Conservation (phyloP, 1,140 invertebrate genomes). For the Protaetia brevitarsis region DNA sequence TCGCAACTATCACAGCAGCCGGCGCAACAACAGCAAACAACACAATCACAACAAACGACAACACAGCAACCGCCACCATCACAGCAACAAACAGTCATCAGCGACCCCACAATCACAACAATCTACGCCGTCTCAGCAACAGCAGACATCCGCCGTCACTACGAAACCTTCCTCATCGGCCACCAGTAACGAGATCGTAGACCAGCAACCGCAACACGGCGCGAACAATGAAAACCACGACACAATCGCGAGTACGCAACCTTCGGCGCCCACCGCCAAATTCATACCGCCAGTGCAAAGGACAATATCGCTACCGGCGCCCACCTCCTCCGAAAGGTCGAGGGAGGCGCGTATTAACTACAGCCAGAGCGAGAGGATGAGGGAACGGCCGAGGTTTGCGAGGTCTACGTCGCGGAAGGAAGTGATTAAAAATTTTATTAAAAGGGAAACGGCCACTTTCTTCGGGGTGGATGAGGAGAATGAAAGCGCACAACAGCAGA, state of each 20-base stretch:
- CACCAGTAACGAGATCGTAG: conserved; percentile 23
- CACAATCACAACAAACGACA: conserved; percentile 21
- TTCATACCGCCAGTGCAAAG: conserved; percentile 36
- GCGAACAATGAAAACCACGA: conserved; percentile 24
- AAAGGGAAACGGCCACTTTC: conserved; percentile 72
- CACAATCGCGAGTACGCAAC: conserved; percentile 19
- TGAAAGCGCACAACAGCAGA: conserved; percentile 63
- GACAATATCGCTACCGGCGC: conserved; percentile 48
- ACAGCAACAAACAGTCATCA: conserved; percentile 20
- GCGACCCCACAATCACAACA: conserved; percentile 21
- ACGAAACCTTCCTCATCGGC: conserved; percentile 32
- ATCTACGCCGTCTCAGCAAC: conserved; percentile 25
- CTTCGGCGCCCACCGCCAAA: conserved; percentile 29
- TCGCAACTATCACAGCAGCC: conserved; percentile 19
- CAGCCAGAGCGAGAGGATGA: conserved; percentile 46
- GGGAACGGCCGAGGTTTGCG: conserved; percentile 40
- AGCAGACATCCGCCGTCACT: conserved; percentile 12
- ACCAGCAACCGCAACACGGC: conserved; percentile 5
- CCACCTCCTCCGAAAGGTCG: conserved; percentile 45
- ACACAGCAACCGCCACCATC: conserved; percentile 28
- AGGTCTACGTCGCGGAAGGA: conserved; percentile 49
- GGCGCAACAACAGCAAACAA: not conserved
- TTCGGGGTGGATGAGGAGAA: conserved; percentile 74
- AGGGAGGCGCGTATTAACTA: conserved; percentile 37
- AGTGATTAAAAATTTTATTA: conserved; percentile 62